Percentiles rank a stretch among this genome's conserved stretches.
Evolutionary conservation across 2,888 invertebrate genomes (phyloP).

Genomic region (Acronicta psi): DNA sequence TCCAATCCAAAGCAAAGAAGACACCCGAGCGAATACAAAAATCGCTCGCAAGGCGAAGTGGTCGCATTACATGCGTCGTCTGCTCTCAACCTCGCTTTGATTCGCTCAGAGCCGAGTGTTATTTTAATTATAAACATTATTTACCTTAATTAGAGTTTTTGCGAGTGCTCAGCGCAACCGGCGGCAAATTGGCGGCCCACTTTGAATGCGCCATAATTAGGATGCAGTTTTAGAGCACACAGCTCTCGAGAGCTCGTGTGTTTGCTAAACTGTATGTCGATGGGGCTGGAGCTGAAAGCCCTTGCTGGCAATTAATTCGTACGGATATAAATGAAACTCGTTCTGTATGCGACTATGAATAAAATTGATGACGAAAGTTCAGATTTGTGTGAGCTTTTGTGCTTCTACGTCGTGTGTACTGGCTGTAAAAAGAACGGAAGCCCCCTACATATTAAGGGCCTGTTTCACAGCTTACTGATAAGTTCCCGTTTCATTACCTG

Average conservation of each 20-base stretch:
- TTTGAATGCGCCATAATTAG: constrained; percentile 82
- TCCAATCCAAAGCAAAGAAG: constrained; percentile 58
- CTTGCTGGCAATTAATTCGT: constrained; percentile 71
- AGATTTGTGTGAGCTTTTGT: constrained; percentile 35
- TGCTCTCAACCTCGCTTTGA: constrained; percentile 80
- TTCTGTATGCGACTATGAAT: constrained; percentile 56
- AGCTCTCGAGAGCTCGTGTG: constrained; percentile 70
- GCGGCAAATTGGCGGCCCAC: constrained; percentile 80
- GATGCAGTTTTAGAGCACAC: constrained; percentile 77
- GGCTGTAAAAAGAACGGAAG: background rate
- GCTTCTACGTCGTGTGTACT: constrained; percentile 21
- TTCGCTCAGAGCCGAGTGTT: constrained; percentile 77
- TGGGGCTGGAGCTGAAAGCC: constrained; percentile 70
- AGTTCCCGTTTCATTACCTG: no score
- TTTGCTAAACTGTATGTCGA: constrained; percentile 77
- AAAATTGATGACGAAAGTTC: constrained; percentile 55
- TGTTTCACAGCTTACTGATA: no score
- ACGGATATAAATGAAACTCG: constrained; percentile 67
- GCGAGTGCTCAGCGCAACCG: constrained; percentile 75
- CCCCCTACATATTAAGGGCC: no score
- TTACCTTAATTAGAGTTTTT: constrained; percentile 86
- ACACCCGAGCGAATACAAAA: constrained; percentile 62
- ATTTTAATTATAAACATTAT: constrained; percentile 89
- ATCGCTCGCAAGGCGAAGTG: constrained; percentile 75
- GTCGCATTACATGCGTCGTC: constrained; percentile 76